Evolutionary conservation across 1,140 invertebrate species (phyloP).

Genomic region (Dendroctonus ponderosae): DNA sequence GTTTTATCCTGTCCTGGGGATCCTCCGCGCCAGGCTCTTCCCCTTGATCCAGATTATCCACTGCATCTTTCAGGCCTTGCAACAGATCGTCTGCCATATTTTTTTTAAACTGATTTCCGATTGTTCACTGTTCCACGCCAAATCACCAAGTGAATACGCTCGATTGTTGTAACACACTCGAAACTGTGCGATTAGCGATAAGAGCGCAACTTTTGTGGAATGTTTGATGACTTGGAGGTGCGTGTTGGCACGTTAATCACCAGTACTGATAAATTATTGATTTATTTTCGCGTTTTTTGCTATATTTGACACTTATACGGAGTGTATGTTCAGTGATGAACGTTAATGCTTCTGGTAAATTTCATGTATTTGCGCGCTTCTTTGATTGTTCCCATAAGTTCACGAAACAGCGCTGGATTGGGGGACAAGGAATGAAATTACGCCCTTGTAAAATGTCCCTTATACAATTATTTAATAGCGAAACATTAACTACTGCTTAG

Average conservation of each 20-base stretch:
- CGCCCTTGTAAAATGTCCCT: background rate
- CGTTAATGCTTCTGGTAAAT: no score
- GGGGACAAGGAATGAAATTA: background rate
- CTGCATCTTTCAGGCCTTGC: constrained; percentile 15
- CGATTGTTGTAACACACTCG: background rate
- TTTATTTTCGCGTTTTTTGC: no score
- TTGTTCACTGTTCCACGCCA: background rate
- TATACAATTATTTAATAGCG: background rate
- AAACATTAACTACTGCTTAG: background rate
- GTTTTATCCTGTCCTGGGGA: constrained; percentile 2
- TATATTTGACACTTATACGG: no score
- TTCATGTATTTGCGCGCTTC: no score
- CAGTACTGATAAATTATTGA: background rate
- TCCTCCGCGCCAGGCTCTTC: background rate
- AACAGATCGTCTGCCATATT: constrained; percentile 25
- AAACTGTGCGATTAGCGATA: background rate
- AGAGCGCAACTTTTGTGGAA: no score
- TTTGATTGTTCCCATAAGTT: no score
- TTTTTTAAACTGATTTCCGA: constrained; percentile 5
- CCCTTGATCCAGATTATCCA: background rate
- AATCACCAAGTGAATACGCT: background rate
- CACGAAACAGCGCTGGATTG: background rate
- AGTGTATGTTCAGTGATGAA: no score
- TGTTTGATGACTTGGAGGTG: no score
- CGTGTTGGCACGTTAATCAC: constrained; percentile 10